Evolutionary conservation across 2,888 invertebrate genomes (phyloP).

Genomic region (Elegia similella): DNA sequence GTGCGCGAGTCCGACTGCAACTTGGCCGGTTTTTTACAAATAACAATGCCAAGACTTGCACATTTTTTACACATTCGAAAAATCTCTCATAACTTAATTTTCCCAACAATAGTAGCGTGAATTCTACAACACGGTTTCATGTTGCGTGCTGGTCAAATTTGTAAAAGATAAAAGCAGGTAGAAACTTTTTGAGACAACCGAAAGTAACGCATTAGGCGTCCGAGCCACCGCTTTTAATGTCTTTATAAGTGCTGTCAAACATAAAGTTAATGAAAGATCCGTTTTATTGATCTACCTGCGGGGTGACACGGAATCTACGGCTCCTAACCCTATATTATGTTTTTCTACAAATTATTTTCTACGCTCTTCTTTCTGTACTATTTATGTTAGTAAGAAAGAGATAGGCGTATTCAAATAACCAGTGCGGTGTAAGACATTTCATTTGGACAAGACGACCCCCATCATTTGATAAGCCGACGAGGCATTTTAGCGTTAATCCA

Average conservation of each 20-base stretch:
- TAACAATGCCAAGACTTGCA: too few relatives aligned
- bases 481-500: constrained; percentile 73
- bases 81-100: too few relatives aligned
- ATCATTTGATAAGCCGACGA: constrained; percentile 76
- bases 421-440: constrained; percentile 67
- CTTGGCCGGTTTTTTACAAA: too few relatives aligned
- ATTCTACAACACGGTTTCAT: not conserved
- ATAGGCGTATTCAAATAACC: constrained; percentile 43
- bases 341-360: constrained; percentile 68
- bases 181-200: constrained; percentile 43
- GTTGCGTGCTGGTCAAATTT: constrained; percentile 29
- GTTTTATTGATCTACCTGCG: constrained; percentile 79
- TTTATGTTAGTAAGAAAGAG: constrained; percentile 36
- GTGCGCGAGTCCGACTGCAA: too few relatives aligned
- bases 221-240: constrained; percentile 68
- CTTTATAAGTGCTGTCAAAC: constrained; percentile 78
- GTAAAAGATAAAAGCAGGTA: constrained; percentile 36
- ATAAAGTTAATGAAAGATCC: constrained; percentile 73
- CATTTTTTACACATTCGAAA: too few relatives aligned
- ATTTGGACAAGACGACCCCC: constrained; percentile 69
- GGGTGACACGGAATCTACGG: constrained; percentile 65
- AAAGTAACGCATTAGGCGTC: constrained; percentile 40
- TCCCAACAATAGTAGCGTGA: not conserved
- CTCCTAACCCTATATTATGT: constrained; percentile 72
- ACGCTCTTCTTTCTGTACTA: constrained; percentile 39